Evolutionary conservation across 2,113 vertebrate genomes (phyloP).

Genomic region (Pachycephala philippinensis): DNA sequence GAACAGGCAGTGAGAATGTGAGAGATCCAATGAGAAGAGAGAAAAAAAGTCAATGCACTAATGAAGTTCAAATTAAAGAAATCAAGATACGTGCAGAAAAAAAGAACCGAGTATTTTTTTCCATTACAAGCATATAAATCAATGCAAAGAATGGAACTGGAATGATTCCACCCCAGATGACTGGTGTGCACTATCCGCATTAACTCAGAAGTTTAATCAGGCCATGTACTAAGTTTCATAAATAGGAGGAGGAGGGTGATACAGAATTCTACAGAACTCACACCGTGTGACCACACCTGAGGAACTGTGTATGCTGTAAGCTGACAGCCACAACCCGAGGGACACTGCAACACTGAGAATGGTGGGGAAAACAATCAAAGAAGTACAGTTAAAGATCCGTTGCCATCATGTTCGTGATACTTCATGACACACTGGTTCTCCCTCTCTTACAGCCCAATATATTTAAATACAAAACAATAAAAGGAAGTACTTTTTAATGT

Average conservation of each 20-base stretch:
- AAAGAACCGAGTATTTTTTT: background rate
- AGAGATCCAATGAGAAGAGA: background rate
- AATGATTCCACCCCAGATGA: background rate
- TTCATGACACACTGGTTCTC: background rate
- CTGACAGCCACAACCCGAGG: background rate
- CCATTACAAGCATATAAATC: background rate
- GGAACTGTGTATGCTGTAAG: background rate
- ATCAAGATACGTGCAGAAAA: background rate
- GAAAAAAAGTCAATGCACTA: background rate
- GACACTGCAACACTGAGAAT: background rate
- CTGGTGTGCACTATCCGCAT: background rate
- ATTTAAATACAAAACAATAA: background rate
- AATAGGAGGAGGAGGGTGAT: background rate
- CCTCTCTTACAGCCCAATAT: background rate
- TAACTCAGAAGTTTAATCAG: background rate
- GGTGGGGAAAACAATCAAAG: background rate
- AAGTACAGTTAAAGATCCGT: background rate
- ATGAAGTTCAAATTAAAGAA: background rate
- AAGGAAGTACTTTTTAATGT: conserved; percentile 18
- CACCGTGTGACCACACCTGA: background rate
- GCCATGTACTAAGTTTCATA: background rate
- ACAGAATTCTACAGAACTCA: background rate
- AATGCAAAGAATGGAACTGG: background rate
- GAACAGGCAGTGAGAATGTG: background rate
- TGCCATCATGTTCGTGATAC: background rate